These are phyloP conservation scores for Brachyalestes nurse DNA, from an alignment of 2,797 vertebrate genomes.

Conservation along the genomic window DNA sequence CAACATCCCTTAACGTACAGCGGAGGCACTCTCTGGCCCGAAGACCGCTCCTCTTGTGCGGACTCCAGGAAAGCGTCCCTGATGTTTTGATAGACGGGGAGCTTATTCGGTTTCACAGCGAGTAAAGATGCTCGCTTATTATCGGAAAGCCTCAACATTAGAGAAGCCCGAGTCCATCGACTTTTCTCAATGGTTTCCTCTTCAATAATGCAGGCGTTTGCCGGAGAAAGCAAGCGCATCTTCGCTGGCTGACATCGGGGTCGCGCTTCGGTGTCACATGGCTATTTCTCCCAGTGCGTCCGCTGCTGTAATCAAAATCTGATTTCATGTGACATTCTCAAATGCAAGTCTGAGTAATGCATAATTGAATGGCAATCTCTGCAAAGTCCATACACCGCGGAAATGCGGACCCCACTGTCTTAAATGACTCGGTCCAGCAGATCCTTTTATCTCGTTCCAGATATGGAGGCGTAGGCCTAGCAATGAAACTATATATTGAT, in stretches of 20 bases:
- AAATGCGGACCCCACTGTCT: background rate
- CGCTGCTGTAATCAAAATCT: slow-evolving; percentile 60
- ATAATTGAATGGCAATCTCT: slow-evolving; percentile 5
- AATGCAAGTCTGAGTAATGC: slow-evolving; percentile 38
- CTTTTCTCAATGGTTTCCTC: slow-evolving; percentile 51
- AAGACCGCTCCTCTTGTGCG: background rate
- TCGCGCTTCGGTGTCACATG: slow-evolving; percentile 41
- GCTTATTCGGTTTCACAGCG: slow-evolving; percentile 54
- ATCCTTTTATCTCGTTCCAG: background rate
- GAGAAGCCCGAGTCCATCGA: slow-evolving; percentile 54
- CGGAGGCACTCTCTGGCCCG: background rate
- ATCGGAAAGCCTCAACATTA: slow-evolving; percentile 56
- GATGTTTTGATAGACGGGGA: slow-evolving; percentile 51
- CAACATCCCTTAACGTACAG: slow-evolving; percentile 1
- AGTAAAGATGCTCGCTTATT: slow-evolving; percentile 47
- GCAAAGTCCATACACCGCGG: background rate
- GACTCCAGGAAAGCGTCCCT: slow-evolving; percentile 31
- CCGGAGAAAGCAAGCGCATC: slow-evolving; percentile 53
- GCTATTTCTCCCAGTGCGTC: slow-evolving; percentile 48
- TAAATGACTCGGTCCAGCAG: background rate
- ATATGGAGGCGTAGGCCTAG: no score
- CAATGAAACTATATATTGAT: no score
- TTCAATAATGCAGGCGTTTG: slow-evolving; percentile 63
- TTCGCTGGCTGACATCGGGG: slow-evolving; percentile 48
- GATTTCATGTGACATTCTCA: slow-evolving; percentile 51